These are phyloP conservation scores for Chironomus tentans DNA, from an alignment of 2,888 invertebrate genomes.

Conservation along the genomic window DNA sequence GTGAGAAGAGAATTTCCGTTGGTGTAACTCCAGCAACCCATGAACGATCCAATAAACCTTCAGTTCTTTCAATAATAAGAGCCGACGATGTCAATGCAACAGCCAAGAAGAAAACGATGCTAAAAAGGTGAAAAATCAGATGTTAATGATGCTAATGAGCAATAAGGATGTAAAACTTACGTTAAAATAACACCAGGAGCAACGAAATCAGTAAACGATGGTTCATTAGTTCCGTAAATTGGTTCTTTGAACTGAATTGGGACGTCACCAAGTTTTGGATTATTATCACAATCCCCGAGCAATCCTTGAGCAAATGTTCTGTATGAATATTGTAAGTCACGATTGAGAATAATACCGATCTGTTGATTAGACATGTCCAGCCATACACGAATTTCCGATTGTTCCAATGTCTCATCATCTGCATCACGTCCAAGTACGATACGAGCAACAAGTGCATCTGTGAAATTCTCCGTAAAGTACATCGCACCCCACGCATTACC, in stretches of 20 bases:
- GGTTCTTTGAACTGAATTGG: conserved; percentile 83
- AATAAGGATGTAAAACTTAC: conserved; percentile 49
- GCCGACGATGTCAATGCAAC: conserved; percentile 89
- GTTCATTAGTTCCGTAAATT: conserved; percentile 78
- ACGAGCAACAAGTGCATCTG: conserved; percentile 73
- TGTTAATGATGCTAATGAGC: neutral
- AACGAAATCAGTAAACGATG: conserved; percentile 92
- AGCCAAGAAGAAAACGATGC: conserved; percentile 93
- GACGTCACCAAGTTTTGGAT: conserved; percentile 78
- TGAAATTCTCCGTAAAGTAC: conserved; percentile 83
- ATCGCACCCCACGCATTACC: conserved; percentile 85
- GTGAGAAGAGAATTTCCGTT: conserved; percentile 85
- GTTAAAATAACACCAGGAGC: conserved; percentile 91
- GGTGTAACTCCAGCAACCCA: conserved; percentile 91
- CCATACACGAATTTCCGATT: conserved; percentile 81
- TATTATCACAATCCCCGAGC: conserved; percentile 62
- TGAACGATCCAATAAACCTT: conserved; percentile 83
- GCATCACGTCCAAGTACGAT: conserved; percentile 69
- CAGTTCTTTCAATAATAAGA: conserved; percentile 81
- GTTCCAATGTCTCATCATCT: conserved; percentile 77
- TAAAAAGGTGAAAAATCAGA: conserved; percentile 40
- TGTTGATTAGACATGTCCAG: conserved; percentile 94
- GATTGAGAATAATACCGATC: conserved; percentile 79
- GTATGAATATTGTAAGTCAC: conserved; percentile 78
- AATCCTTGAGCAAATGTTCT: conserved; percentile 72